Evolutionary conservation across 2,113 vertebrate species (phyloP), one percentile per base, ranked within the genome.

Genomic region (Panthera tigris): DNA sequence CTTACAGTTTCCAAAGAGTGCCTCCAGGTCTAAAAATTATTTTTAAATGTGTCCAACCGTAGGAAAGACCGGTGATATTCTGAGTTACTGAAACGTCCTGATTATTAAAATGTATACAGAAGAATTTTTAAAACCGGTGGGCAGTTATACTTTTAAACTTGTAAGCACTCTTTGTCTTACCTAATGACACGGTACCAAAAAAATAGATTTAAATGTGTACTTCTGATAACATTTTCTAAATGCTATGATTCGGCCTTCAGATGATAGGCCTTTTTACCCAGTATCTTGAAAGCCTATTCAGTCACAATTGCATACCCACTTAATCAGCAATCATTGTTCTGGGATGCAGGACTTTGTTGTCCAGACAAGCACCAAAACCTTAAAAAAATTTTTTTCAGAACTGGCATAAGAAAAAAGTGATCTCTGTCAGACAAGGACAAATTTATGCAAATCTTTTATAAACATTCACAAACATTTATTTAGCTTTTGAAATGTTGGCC

Each of bases 391-490:
- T 81, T 83, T 98, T 98, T 98, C 98, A 98, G 98, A 98, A 98
- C 98, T 98, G 98, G 98, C 98, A 97, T 98, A 98, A 99, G 98
- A 98, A 99, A 99, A 99, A 98, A 98, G 98, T 99, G 98, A 98
- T 99, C 98, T 98, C 98, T 99, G 98, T 99, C 98, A 99, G 98
- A 98, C 98, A 99, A 98, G 98, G 97, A 98, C 98, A 99, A 99
- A 99, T 99, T 98, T 99, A 99, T 99, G 99, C 99, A 99, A 99
- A 99, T 99, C 99, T 99, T 99, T 99, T 99, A 98, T 99, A 99
- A 98, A 98, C 98, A 99, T 99, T 99, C 99, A 99, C 99, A 99
- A 99, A 99, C 99, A 99, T 99, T 99, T 99, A 99, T 99, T 99
- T 99, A 99, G 99, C 99, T 99, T 99, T 99, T 99, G 98, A 98